These are phyloP conservation scores for Cyprinella venusta DNA, from an alignment of 2,797 vertebrate species.

Conservation along the genomic window DNA sequence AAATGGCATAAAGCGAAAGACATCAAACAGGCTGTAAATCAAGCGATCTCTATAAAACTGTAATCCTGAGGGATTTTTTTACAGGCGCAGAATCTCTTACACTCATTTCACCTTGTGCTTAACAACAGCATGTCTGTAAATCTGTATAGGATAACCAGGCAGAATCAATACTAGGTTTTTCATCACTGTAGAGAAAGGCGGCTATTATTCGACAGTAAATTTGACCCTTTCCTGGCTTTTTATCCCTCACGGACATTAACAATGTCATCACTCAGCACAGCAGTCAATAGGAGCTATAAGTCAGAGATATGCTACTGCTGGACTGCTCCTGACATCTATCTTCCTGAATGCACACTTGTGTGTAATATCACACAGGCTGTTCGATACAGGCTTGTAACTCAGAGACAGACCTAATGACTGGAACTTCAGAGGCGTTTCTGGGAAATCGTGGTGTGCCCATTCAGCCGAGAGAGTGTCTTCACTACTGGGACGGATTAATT, in stretches of 20 bases:
- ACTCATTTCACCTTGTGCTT: background rate
- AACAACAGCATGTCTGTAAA: slow-evolving; percentile 2
- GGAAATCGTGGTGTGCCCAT: slow-evolving; percentile 14
- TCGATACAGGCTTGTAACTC: slow-evolving; percentile 43
- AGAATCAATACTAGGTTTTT: slow-evolving; percentile 33
- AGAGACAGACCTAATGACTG: slow-evolving; percentile 25
- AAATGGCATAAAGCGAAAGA: background rate
- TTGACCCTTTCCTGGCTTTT: slow-evolving; percentile 1
- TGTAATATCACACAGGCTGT: slow-evolving; percentile 37
- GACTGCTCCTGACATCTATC: slow-evolving; percentile 7
- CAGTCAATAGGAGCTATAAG: slow-evolving; percentile 17
- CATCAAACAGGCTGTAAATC: background rate
- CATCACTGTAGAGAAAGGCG: slow-evolving; percentile 3
- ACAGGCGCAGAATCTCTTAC: background rate
- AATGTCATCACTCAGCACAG: background rate
- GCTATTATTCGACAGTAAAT: slow-evolving; percentile 18
- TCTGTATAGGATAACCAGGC: background rate
- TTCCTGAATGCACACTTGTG: background rate
- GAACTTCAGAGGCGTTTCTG: slow-evolving; percentile 37
- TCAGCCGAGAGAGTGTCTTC: slow-evolving; percentile 28
- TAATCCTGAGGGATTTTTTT: slow-evolving; percentile 19
- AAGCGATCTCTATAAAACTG: slow-evolving; percentile 1
- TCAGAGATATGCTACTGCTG: slow-evolving; percentile 22
- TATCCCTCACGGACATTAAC: slow-evolving; percentile 30
- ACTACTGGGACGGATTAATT: slow-evolving; percentile 33